A percentile compares a stretch with the other conserved stretches of the same genome.
phyloP scores from a whole-genome alignment of 64 coral and sea anemone genomes.

The Cladopsammia gracilis region DNA sequence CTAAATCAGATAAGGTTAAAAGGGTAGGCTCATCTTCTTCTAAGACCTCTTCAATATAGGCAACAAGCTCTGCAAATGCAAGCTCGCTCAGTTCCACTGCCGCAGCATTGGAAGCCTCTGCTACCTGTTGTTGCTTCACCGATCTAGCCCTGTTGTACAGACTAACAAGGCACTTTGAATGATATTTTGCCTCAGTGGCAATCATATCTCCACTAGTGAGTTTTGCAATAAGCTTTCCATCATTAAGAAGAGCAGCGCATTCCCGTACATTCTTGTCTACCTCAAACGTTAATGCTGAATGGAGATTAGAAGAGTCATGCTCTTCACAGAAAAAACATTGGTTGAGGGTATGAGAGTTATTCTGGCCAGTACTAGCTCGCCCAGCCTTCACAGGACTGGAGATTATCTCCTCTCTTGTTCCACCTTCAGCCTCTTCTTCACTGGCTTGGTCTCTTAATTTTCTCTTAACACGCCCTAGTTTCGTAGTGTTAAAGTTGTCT shows the following conservation, averaged over 20 bases:
- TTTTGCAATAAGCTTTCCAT: constrained; percentile 75
- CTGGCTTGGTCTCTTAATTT: constrained; percentile 1
- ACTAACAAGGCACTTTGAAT: constrained; percentile 67
- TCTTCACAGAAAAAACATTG: constrained; percentile 76
- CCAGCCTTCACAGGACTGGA: constrained; percentile 35
- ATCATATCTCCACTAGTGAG: constrained; percentile 76
- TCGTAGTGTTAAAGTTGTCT: constrained; percentile 33
- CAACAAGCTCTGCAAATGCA: constrained; percentile 73
- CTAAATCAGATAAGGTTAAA: constrained; percentile 58
- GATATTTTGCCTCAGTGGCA: constrained; percentile 47
- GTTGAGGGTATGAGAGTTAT: background rate
- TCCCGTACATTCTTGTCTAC: constrained; percentile 47
- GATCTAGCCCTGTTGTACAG: constrained; percentile 59
- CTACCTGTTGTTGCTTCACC: constrained; percentile 25
- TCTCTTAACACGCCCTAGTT: constrained; percentile 53
- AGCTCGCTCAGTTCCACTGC: constrained; percentile 43
- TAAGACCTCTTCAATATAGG: constrained; percentile 69
- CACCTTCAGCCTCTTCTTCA: constrained; percentile 36
- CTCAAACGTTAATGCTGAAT: background rate
- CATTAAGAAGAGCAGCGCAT: constrained; percentile 47
- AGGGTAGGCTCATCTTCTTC: constrained; percentile 49
- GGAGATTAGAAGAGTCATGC: background rate
- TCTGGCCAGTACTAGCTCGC: constrained; percentile 11
- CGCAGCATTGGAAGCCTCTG: background rate
- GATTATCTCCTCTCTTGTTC: background rate